Evolutionary conservation across 2,113 vertebrate species (phyloP).

Genomic region (Gyps fulvus): DNA sequence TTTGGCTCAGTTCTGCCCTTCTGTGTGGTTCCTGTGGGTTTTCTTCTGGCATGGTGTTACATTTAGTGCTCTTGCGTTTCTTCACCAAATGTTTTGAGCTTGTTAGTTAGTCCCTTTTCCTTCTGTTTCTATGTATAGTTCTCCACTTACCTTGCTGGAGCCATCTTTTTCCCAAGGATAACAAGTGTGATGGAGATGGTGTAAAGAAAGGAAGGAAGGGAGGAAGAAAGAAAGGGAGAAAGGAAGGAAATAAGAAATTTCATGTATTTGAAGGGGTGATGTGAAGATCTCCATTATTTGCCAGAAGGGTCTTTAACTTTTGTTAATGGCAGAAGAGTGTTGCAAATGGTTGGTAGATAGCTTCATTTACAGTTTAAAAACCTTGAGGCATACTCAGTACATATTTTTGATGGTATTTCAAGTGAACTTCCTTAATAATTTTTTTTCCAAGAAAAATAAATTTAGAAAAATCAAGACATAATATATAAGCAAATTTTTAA

Average conservation of each 20-base stretch:
- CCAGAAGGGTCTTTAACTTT: neutral
- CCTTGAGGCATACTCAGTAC: neutral
- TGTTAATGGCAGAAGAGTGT: neutral
- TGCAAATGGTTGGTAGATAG: neutral
- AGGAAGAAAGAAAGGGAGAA: neutral
- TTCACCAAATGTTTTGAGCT: neutral
- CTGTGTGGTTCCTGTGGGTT: fast-evolving
- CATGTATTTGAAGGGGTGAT: neutral
- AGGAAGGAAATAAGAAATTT: neutral
- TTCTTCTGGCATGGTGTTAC: neutral
- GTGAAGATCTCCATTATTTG: neutral
- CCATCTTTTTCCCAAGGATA: neutral
- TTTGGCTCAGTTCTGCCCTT: neutral
- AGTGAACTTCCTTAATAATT: neutral
- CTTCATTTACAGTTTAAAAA: neutral
- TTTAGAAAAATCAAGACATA: neutral
- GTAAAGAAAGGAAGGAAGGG: neutral
- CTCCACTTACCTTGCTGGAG: neutral
- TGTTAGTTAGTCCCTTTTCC: neutral
- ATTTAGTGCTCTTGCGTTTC: neutral
- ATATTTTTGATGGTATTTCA: neutral
- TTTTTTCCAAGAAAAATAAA: neutral
- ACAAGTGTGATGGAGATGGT: neutral
- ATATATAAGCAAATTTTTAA: neutral
- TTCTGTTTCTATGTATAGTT: neutral